Evolutionary conservation across 2,113 vertebrate genomes (phyloP), one percentile per base, ranked within the genome.

Genomic region (Ictalurus furcatus): DNA sequence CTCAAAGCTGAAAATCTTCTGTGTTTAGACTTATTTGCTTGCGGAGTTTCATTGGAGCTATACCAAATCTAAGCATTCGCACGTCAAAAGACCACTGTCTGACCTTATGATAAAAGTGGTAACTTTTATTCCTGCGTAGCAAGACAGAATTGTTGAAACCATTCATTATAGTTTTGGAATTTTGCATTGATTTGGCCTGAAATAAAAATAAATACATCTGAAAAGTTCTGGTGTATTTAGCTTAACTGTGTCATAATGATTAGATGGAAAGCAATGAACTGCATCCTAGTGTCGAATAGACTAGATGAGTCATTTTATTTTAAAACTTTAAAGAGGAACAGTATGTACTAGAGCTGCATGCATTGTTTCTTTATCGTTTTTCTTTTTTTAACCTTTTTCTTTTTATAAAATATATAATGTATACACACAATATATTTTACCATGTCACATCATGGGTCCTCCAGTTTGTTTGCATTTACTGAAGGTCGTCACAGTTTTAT

Each of bases 11-110:
- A 92, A 91, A 91, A 90, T 91, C 87, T 85, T 58, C 90, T 40
- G 48, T 85, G 85, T 83, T 89, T 71, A 90, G 90, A 69, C 7
- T n/a, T 91, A 91, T 93, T 93, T 92, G 90, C 86, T 25, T 23
- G 12, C 4, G 44, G 69, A 12, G 84, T 88, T 92, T 85, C 89
- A 91, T 90, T 92, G 78, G 84, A 88, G 65, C 84, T 48, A n/a
- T 79, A n/a, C 19, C 25, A n/a, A 79, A 79, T 52, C 44, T 17
- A 52, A 52, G 44, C 13, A 5, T 52, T 79, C 25, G n/a, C 44
- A 17, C 21, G 48, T 76, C 25, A 44, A 74, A 74, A 76, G 40
- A 25, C 9, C 37, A 23, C 37, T 74, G 5, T 30, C n/a, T 1
- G 14, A 34, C n/a, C 12, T 71, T 71, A 30, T 37, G 16, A 37